Percentiles rank a stretch among this genome's conserved stretches.
Evolutionary conservation across 1,140 invertebrate genomes (phyloP).

Genomic region (Hypothenemus hampei): DNA sequence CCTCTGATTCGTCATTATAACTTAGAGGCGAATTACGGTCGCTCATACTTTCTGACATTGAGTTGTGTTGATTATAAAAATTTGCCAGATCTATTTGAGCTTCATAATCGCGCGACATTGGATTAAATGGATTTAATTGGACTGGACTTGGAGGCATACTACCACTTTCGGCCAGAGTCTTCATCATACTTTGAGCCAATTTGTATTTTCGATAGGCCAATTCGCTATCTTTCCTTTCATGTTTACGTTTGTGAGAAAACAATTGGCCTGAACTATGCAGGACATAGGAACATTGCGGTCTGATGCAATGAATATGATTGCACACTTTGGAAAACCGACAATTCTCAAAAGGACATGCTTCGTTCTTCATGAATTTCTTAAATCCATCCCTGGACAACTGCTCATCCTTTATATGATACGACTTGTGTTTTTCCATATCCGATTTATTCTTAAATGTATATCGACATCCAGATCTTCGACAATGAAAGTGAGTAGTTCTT

Average conservation of each 20-base stretch:
- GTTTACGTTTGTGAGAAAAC: constrained; percentile 97
- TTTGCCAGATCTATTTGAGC: constrained; percentile 36
- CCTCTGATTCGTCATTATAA: constrained; percentile 40
- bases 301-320: constrained; percentile 98
- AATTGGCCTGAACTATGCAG: constrained; percentile 93
- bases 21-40: constrained; percentile 43
- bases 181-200: constrained; percentile 46
- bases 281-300: constrained; percentile 92
- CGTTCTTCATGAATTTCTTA: constrained; percentile 98
- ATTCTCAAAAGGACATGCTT: constrained; percentile 83
- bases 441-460: constrained; percentile 99
- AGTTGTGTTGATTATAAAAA: constrained; percentile 35
- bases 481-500: constrained; percentile 96
- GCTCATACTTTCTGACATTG: constrained; percentile 40
- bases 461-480: constrained; percentile 79
- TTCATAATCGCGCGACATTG: constrained; percentile 37
- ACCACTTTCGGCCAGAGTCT: constrained; percentile 40
- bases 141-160: constrained; percentile 20
- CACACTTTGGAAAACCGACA: constrained; percentile 91
- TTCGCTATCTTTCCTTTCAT: constrained; percentile 88
- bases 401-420: constrained; percentile 97
- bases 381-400: constrained; percentile 93
- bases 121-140: constrained; percentile 14
- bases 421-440: constrained; percentile 99
- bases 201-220: constrained; percentile 76